Evolutionary conservation across 2,888 invertebrate genomes (phyloP).

Genomic region (Ligdia adustata): DNA sequence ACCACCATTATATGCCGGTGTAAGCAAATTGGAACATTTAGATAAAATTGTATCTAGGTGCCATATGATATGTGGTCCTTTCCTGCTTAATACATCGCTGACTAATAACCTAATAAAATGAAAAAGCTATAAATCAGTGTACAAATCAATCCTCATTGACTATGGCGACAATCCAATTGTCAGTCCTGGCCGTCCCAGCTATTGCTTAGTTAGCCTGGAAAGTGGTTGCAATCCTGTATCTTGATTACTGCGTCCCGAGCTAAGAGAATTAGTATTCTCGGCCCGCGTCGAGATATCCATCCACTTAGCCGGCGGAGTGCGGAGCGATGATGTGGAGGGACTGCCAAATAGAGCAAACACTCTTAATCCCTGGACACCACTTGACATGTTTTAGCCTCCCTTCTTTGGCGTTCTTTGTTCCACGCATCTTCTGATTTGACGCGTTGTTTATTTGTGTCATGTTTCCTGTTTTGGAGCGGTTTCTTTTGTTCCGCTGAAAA

Average conservation of each 20-base stretch:
- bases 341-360: conserved; percentile 20
- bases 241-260: conserved; percentile 11
- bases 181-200: background rate
- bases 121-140: no score
- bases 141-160: background rate
- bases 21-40: no score
- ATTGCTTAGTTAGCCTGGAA: conserved; percentile 4
- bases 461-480: conserved; percentile 3
- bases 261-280: conserved; percentile 32
- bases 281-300: conserved; percentile 27
- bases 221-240: conserved; percentile 6
- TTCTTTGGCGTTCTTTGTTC: conserved; percentile 18
- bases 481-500: background rate
- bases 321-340: conserved; percentile 15
- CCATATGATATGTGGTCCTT: no score
- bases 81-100: no score
- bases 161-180: background rate
- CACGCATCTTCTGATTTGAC: conserved; percentile 9
- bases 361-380: conserved; percentile 25
- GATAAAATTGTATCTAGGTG: no score
- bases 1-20: no score
- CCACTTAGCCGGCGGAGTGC: conserved; percentile 20
- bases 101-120: no score
- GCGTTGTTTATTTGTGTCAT: conserved; percentile 24
- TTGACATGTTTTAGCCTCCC: conserved; percentile 23